These are phyloP conservation scores for Melanotaenia parkinsoni DNA, from an alignment of 2,797 vertebrate genomes.

Conservation along the genomic window DNA sequence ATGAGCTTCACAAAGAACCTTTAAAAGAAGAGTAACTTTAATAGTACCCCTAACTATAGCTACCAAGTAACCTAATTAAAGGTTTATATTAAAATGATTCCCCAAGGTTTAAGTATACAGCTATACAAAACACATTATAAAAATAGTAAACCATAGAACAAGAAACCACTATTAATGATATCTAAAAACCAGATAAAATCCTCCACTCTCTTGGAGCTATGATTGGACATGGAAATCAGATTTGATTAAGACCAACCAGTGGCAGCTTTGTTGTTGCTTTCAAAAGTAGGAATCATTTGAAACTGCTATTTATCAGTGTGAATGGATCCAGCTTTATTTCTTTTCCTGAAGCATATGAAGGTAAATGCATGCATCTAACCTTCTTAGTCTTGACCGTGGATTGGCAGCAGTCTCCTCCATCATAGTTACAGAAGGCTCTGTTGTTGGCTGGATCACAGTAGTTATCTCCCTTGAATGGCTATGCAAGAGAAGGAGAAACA, in stretches of 20 bases:
- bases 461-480: conserved; percentile 96
- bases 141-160: conserved; percentile 41
- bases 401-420: conserved; percentile 96
- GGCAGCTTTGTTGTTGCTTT: neutral
- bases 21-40: conserved; percentile 27
- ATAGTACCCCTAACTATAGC: neutral
- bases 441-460: conserved; percentile 98
- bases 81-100: neutral
- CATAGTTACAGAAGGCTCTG: conserved; percentile 98
- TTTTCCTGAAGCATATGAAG: neutral
- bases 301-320: neutral
- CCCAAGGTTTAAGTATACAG: conserved; percentile 7
- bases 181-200: conserved; percentile 26
- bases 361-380: conserved; percentile 77
- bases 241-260: neutral
- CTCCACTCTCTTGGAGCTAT: conserved; percentile 51
- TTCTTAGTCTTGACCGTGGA: conserved; percentile 98
- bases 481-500: conserved; percentile 17
- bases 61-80: neutral
- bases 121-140: conserved; percentile 25
- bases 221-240: conserved; percentile 13
- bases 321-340: neutral
- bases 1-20: conserved; percentile 47
- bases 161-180: conserved; percentile 43
- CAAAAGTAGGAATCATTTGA: neutral